A percentile compares a stretch with the other conserved stretches of the same genome.
phyloP scores from a whole-genome alignment of 2,113 vertebrate genomes.

The Datnioides undecimradiatus region DNA sequence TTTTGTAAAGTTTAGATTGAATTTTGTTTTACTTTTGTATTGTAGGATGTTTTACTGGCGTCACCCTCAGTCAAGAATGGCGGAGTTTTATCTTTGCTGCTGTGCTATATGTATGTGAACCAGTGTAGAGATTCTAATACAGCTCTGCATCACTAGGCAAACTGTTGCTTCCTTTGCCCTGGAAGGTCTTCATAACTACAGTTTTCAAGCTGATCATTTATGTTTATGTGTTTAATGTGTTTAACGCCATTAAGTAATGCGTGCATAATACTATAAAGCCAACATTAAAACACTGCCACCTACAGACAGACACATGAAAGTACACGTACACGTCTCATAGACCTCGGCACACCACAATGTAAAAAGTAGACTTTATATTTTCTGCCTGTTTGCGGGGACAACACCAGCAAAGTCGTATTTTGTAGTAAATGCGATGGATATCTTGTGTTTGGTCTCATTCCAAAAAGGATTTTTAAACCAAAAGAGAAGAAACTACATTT shows the following conservation, averaged over 20 bases:
- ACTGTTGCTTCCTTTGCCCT: not conserved
- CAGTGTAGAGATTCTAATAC: not conserved
- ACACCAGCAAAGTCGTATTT: not conserved
- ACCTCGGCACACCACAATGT: not conserved
- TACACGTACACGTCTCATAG: not conserved
- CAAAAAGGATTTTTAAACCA: not conserved
- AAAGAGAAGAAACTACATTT: not conserved
- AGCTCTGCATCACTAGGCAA: accelerated
- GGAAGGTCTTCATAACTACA: not conserved
- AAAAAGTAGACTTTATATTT: not conserved
- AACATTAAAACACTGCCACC: slow-evolving; percentile 44
- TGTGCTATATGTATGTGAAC: not conserved
- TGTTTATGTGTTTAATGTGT: no score
- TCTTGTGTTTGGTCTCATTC: slow-evolving; percentile 2
- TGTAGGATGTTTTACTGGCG: no score
- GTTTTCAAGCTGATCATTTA: not conserved
- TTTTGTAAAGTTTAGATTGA: no score
- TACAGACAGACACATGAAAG: slow-evolving; percentile 7
- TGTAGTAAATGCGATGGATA: not conserved
- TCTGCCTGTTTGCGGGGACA: not conserved
- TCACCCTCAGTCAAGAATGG: no score
- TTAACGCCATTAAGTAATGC: not conserved
- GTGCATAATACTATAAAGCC: not conserved
- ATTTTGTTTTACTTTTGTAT: no score
- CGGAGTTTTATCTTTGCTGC: no score